phyloP scores from a whole-genome alignment of 92 coral and sea anemone species.

The Phymanthus crucifer region DNA sequence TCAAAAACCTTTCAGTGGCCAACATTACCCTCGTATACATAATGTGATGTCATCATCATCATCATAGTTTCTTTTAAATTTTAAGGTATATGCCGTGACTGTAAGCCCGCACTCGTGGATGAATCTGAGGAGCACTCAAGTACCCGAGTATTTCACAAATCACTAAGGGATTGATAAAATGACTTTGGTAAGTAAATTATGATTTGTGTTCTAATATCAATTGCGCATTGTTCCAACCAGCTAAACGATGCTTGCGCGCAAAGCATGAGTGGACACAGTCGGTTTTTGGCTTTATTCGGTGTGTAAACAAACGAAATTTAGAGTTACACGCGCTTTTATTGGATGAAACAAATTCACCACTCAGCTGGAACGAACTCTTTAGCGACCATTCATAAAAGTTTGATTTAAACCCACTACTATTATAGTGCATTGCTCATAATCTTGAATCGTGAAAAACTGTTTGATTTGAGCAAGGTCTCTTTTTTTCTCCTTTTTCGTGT shows the following conservation, averaged over 20 bases:
- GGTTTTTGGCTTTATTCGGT: too few species aligned
- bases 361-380: too few species aligned
- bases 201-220: not conserved
- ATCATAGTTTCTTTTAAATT: not conserved
- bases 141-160: conserved; percentile 11
- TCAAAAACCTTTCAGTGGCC: not conserved
- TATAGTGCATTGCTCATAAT: conserved; percentile 7
- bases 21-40: not conserved
- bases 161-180: conserved; percentile 31
- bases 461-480: too few species aligned
- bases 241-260: too few species aligned
- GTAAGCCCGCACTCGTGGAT: conserved; percentile 5
- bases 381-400: not conserved
- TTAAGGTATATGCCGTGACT: conserved; percentile 17
- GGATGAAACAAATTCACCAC: too few species aligned
- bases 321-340: too few species aligned
- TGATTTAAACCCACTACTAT: conserved; percentile 4
- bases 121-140: conserved; percentile 5
- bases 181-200: conserved; percentile 24
- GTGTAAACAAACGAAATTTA: too few species aligned
- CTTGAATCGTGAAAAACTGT: too few species aligned
- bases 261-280: too few species aligned
- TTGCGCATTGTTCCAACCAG: not conserved
- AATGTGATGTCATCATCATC: not conserved
- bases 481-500: too few species aligned